phyloP scores from a whole-genome alignment of 2,797 vertebrate genomes.

The Tokudaia muenninki region DNA sequence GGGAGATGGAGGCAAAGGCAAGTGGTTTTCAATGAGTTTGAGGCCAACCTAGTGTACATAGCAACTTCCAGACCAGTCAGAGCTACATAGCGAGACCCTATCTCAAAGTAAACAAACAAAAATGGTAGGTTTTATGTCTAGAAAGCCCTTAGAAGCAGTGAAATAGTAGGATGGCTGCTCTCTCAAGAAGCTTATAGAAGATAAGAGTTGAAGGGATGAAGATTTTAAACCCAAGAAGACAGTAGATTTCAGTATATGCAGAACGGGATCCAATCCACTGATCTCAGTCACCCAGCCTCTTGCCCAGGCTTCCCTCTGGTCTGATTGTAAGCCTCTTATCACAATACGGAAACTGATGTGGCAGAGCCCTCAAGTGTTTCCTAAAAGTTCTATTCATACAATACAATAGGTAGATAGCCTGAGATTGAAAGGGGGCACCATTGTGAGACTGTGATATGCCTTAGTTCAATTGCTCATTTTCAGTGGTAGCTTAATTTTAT shows the following conservation, averaged over 20 bases:
- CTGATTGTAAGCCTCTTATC: background rate
- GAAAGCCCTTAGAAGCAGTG: background rate
- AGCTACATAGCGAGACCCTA: background rate
- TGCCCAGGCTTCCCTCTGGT: background rate
- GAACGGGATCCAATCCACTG: background rate
- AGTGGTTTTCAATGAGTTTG: background rate
- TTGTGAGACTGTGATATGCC: background rate
- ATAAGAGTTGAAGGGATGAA: background rate
- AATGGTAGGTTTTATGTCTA: background rate
- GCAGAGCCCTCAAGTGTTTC: background rate
- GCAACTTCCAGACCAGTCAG: background rate
- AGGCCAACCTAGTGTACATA: too few relatives aligned
- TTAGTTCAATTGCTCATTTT: slow-evolving; percentile 26
- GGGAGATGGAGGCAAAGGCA: background rate
- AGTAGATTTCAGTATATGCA: background rate
- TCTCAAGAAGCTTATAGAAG: background rate
- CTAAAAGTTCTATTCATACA: background rate
- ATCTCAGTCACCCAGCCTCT: background rate
- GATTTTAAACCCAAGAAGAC: slow-evolving; percentile 19
- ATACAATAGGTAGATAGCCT: background rate
- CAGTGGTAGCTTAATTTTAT: slow-evolving; percentile 1
- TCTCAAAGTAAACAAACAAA: background rate
- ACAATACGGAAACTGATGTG: background rate
- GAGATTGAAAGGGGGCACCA: background rate
- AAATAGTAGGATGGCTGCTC: background rate